phyloP scores from a whole-genome alignment of 2,888 invertebrate species.

The Meliscaeva auricollis region DNA sequence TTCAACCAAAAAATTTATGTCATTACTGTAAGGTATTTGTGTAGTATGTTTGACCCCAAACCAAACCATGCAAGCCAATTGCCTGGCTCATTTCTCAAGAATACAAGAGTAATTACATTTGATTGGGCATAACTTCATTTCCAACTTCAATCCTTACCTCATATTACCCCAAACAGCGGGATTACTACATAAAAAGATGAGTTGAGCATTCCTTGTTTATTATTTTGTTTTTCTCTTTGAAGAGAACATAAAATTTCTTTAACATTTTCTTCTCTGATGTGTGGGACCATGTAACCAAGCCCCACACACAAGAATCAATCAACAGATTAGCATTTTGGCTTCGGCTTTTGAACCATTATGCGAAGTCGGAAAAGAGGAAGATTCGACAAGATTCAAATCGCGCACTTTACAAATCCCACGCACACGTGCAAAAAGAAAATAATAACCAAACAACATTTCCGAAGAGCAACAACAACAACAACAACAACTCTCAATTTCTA shows the following conservation, averaged over 20 bases:
- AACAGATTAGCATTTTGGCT: slow-evolving; percentile 73
- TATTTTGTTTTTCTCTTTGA: background rate
- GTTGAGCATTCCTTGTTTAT: slow-evolving; percentile 10
- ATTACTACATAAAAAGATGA: slow-evolving; percentile 14
- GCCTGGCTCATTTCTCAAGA: slow-evolving; percentile 58
- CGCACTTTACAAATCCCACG: slow-evolving; percentile 69
- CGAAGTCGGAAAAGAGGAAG: slow-evolving; percentile 33
- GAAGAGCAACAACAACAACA: background rate
- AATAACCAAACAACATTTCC: slow-evolving; percentile 8
- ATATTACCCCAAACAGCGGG: slow-evolving; percentile 9
- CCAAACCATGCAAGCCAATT: slow-evolving; percentile 43
- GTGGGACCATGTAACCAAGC: slow-evolving; percentile 51
- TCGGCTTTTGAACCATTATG: background rate
- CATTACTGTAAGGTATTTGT: slow-evolving; percentile 46
- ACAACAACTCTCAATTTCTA: slow-evolving; percentile 73
- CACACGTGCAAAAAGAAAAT: slow-evolving; percentile 54
- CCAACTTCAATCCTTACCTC: background rate
- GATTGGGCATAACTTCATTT: slow-evolving; percentile 70
- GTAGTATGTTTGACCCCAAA: slow-evolving; percentile 21
- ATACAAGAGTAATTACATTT: slow-evolving; percentile 74
- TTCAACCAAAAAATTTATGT: slow-evolving; percentile 42
- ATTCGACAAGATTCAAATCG: slow-evolving; percentile 60
- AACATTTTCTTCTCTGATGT: slow-evolving; percentile 23
- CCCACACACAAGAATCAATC: slow-evolving; percentile 72
- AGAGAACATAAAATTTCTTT: slow-evolving; percentile 49